Base-by-base conservation (phyloP, 2,888 invertebrate species). In the Drosophila pseudotakahashii region DNA sequence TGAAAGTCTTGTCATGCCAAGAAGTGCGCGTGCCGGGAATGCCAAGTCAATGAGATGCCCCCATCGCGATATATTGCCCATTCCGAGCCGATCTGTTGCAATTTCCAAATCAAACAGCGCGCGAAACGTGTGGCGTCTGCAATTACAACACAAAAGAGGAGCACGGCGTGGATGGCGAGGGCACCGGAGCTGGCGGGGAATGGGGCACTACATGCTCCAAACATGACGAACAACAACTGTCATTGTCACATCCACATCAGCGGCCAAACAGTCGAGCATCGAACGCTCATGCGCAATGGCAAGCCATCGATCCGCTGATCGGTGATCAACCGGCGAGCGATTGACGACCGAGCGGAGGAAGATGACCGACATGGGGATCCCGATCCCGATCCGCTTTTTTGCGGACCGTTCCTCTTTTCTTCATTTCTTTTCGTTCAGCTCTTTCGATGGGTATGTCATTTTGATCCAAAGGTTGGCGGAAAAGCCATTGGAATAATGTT, bases 1-100 rank as follows among this genome's bases (percentile, higher is more conserved):
- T 79, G 78, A 81, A 89, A 89, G 89, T 89, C 89, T 89, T 89
- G 90, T 87, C 89, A 89, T 89, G 89, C 90, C 89, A 84, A 66
- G 70, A 75, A 67, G 73, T 88, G 86, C 84, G 90, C 89, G 89
- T 89, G 89, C 79, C 83, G 51, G 75, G 89, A 78, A 90, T 89
- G 79, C 82, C 79, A 86, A 89, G 85, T 86, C 64, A 77, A 60
- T 55, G 55, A 70, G 67, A 57, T 62, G 62, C 53, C 69, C 59
- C 62, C 57, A 78, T 74, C 58, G 78, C 69, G 64, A 81, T 81
- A 81, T 81, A 80, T 66, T 66, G 52, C 81, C 80, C 85, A 80
- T 80, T 57, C 68, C 68, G 71, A 71, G 80, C 73, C 73, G 85
- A 81, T 78, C 85, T 73, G 84, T 87, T 83, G 88, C 85, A 86